These are phyloP conservation scores for Galeruca laticollis DNA, from an alignment of 2,888 invertebrate genomes.

Conservation along the genomic window DNA sequence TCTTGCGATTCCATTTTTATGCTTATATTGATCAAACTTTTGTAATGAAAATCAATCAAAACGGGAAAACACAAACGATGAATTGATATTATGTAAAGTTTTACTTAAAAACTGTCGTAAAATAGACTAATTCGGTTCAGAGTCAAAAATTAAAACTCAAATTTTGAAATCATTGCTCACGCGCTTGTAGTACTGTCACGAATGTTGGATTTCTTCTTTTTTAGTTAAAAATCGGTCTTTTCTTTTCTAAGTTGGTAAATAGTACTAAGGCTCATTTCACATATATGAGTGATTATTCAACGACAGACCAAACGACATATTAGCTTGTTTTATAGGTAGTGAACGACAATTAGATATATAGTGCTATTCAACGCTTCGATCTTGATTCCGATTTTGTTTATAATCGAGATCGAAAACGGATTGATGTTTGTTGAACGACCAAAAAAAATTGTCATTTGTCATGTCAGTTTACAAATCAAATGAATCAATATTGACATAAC, in stretches of 20 bases:
- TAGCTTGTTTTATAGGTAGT: no score
- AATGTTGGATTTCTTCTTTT: background rate
- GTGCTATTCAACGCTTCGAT: no score
- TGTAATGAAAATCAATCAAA: background rate
- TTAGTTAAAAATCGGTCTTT: background rate
- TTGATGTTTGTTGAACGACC: no score
- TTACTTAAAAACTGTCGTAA: background rate
- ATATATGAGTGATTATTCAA: no score
- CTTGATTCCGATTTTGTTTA: no score
- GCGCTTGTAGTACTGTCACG: background rate
- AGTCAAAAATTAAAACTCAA: conserved; percentile 18
- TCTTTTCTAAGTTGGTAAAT: background rate
- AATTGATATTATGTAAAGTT: background rate
- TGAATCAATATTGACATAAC: no score
- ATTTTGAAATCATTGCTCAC: conserved; percentile 21
- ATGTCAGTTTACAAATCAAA: no score
- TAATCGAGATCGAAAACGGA: no score
- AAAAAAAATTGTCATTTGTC: no score
- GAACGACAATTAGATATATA: no score
- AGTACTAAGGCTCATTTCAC: no score
- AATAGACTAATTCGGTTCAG: background rate
- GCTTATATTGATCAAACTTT: conserved; percentile 42
- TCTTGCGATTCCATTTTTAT: conserved; percentile 39
- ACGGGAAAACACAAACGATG: background rate
- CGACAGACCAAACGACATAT: no score